Evolutionary conservation across 1,140 invertebrate genomes (phyloP), one percentile per base, ranked within the genome.

Genomic region (Ceratitis capitata): DNA sequence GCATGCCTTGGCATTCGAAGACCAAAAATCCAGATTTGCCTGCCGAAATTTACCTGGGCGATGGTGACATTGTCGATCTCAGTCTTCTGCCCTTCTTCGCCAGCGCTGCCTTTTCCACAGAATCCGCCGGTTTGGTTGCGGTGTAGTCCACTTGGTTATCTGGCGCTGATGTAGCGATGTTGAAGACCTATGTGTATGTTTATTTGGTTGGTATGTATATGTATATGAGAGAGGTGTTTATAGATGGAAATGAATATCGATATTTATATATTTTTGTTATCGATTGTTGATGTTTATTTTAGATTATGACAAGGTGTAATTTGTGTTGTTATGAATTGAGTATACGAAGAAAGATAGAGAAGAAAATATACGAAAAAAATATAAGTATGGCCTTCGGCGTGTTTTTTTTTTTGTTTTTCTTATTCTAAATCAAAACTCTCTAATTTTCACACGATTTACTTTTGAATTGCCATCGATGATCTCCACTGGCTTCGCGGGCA

Each of bases 381-480:
- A 84, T 86, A 47, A 84, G 29, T 83, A 86, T 58, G 58, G 84
- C 45, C 69, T 87, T 61, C 87, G 42, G 85, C 86, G 83, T 87
- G 16, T 39, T 19, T 29, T 26, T 47, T 56, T 19, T 82, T 85
- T 64, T 69, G 32, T 86, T 85, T 86, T 87, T 88, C 86, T 87
- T 88, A 61, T 89, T 86, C 83, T 69, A n/a, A 26, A 83, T 82
- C 64, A 35, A 12, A 7, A 14, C 19, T 64, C 69, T 69, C 85
- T 78, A 7, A 51, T 51, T 86, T 83, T 83, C 56, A 64, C 56
- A 84, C 87, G 87, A 87, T 90, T 89, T 93, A 94, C 93, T 92
- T 92, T 93, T 64, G 93, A 93, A 89, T 93, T 93, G 53, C 93
- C 93, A 84, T 92, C 88, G 82, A 92, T 90, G 19, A 93, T 93